Conservation (phyloP, 2,888 invertebrate genomes). For the Tachina grossa region DNA sequence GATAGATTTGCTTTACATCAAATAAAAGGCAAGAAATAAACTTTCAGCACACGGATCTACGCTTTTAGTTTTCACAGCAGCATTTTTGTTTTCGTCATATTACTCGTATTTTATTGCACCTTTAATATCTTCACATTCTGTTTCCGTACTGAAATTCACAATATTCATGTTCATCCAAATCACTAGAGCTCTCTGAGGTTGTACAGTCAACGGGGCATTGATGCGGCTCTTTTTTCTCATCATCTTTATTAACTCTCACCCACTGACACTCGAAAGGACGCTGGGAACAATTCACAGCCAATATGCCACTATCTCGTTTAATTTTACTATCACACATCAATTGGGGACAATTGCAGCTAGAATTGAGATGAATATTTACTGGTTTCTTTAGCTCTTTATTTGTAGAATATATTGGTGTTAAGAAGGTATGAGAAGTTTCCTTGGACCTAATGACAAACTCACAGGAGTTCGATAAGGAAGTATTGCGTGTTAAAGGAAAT, state of each 20-base stretch:
- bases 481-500: constrained; percentile 13
- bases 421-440: constrained; percentile 23
- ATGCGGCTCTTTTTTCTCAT: constrained; percentile 74
- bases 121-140: too few relatives aligned
- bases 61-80: too few relatives aligned
- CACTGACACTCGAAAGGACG: constrained; percentile 79
- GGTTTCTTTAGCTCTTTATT: constrained; percentile 47
- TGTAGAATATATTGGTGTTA: constrained; percentile 48
- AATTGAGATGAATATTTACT: constrained; percentile 73
- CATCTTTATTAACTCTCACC: constrained; percentile 75
- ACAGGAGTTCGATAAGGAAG: not conserved
- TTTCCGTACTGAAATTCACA: too few relatives aligned
- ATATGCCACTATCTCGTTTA: constrained; percentile 75
- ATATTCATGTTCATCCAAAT: constrained; percentile 58
- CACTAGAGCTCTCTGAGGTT: constrained; percentile 65
- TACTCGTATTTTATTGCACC: too few relatives aligned
- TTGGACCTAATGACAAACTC: too few relatives aligned
- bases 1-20: too few relatives aligned
- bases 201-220: constrained; percentile 79
- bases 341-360: constrained; percentile 13
- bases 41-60: too few relatives aligned
- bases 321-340: constrained; percentile 79
- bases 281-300: constrained; percentile 77
- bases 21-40: too few relatives aligned
- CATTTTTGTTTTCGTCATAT: too few relatives aligned